phyloP scores from a whole-genome alignment of 2,113 vertebrate genomes.

The Fulmarus glacialis region DNA sequence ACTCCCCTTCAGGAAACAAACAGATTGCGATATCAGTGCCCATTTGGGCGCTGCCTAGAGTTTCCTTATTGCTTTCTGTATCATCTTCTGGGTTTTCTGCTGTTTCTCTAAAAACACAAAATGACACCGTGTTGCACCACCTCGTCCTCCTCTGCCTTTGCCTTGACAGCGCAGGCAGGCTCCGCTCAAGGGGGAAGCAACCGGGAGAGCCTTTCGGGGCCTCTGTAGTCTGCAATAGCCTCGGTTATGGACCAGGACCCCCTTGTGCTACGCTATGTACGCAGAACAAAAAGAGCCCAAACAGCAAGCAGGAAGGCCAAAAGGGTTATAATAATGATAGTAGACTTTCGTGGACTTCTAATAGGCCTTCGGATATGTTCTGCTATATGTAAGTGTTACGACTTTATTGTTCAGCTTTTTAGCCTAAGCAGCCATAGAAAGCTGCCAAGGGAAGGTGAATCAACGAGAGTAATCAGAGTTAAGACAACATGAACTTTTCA shows the following conservation, averaged over 20 bases:
- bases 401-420: background rate
- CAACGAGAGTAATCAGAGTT: background rate
- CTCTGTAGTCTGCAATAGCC: background rate
- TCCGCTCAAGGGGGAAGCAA: background rate
- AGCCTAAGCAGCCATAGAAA: background rate
- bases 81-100: background rate
- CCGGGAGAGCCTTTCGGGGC: background rate
- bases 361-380: background rate
- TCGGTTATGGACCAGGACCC: background rate
- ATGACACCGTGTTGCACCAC: background rate
- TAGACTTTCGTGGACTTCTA: background rate
- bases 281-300: background rate
- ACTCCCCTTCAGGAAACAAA: background rate
- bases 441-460: background rate
- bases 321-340: background rate
- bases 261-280: fast-evolving
- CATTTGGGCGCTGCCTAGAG: background rate
- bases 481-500: background rate
- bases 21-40: background rate
- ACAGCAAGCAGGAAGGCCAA: background rate
- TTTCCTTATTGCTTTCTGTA: background rate
- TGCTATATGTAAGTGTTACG: background rate
- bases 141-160: background rate
- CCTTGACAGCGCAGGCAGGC: background rate
- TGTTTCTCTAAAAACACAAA: background rate